Conservation (phyloP, 2,888 invertebrate species). For the Cantharis nigra region DNA sequence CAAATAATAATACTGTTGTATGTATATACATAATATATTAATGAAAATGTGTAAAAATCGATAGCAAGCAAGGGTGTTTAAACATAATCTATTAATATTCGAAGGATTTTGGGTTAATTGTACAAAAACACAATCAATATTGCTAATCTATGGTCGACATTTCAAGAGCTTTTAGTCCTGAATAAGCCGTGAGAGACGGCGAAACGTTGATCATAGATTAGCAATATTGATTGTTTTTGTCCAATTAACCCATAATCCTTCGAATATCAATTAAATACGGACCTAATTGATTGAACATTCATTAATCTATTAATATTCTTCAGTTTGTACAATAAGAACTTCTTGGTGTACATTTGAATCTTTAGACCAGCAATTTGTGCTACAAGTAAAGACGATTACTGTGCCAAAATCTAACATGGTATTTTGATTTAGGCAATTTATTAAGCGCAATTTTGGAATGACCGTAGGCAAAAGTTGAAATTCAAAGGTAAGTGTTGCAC, state of each 20-base stretch:
- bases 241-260: too few species aligned
- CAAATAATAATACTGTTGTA: neutral
- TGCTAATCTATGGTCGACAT: too few species aligned
- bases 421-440: slow-evolving; percentile 46
- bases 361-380: slow-evolving; percentile 79
- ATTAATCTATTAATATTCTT: slow-evolving; percentile 50
- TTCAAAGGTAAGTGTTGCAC: slow-evolving; percentile 75
- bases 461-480: slow-evolving; percentile 83
- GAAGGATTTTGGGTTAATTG: too few species aligned
- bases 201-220: too few species aligned
- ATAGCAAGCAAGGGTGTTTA: neutral
- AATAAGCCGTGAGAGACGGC: too few species aligned
- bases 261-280: too few species aligned
- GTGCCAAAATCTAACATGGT: slow-evolving; percentile 81
- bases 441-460: slow-evolving; percentile 69
- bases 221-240: too few species aligned
- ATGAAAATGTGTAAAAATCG: neutral
- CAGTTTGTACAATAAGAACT: slow-evolving; percentile 76
- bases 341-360: slow-evolving; percentile 71
- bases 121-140: too few species aligned
- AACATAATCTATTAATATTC: slow-evolving; percentile 24
- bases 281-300: too few species aligned
- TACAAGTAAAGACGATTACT: slow-evolving; percentile 83
- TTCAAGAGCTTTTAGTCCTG: too few species aligned
- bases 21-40: neutral